phyloP scores from a whole-genome alignment of 2,797 vertebrate species.

The Erpetoichthys calabaricus region DNA sequence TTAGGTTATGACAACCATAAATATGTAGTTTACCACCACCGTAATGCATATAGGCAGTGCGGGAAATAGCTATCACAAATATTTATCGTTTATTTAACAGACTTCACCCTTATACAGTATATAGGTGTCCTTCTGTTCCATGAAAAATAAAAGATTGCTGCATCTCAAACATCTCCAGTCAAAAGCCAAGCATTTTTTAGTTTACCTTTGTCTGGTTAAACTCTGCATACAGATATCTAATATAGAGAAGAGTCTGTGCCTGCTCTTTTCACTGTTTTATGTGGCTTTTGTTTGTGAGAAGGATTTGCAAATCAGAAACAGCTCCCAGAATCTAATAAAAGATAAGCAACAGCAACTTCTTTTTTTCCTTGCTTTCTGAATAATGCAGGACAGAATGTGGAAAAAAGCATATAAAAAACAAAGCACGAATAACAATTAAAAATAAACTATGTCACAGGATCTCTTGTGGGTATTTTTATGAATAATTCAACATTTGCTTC shows the following conservation, averaged over 20 bases:
- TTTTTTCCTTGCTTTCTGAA: neutral
- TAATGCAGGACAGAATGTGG: neutral
- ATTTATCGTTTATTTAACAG: conserved; percentile 30
- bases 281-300: no score
- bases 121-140: neutral
- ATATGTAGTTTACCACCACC: conserved; percentile 49
- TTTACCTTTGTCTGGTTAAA: neutral
- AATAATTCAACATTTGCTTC: conserved; percentile 44
- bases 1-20: conserved; percentile 61
- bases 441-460: neutral
- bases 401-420: conserved; percentile 7
- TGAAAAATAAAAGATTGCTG: neutral
- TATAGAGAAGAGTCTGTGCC: no score
- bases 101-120: conserved; percentile 14
- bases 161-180: neutral
- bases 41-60: conserved; percentile 53
- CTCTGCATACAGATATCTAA: no score
- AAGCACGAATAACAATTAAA: conserved; percentile 2
- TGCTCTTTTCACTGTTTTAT: no score
- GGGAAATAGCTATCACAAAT: conserved; percentile 46
- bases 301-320: no score
- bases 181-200: neutral
- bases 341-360: no score
- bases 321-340: no score
- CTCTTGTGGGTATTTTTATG: conserved; percentile 22